Evolutionary conservation across 1,140 invertebrate species (phyloP).

Genomic region (Leptinotarsa undecemlineata): DNA sequence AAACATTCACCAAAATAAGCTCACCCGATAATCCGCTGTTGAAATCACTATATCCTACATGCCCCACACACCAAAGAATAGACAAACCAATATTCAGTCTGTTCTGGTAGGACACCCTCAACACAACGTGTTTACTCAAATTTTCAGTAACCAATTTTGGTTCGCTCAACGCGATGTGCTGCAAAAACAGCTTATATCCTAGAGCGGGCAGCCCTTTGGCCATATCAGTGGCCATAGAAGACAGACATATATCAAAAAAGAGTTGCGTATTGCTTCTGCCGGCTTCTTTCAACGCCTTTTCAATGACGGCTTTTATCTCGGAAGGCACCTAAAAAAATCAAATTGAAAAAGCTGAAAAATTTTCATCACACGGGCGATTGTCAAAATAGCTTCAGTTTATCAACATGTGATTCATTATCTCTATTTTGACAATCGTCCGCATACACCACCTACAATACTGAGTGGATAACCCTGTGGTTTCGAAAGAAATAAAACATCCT

Average conservation of each 20-base stretch:
- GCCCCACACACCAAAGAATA: slow-evolving; percentile 78
- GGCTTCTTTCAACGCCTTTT: slow-evolving; percentile 62
- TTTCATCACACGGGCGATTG: not conserved
- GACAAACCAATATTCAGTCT: slow-evolving; percentile 75
- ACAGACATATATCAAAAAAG: slow-evolving; percentile 68
- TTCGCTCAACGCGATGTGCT: slow-evolving; percentile 67
- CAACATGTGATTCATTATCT: not conserved
- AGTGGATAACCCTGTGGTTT: slow-evolving; percentile 59
- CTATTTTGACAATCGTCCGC: no score
- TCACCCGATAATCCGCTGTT: slow-evolving; percentile 71
- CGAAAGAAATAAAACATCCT: slow-evolving; percentile 62
- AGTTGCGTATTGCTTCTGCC: slow-evolving; percentile 62
- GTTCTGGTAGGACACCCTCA: slow-evolving; percentile 80
- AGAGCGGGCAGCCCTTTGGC: slow-evolving; percentile 64
- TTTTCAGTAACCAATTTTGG: slow-evolving; percentile 66
- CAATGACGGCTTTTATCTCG: slow-evolving; percentile 59
- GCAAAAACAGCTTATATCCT: slow-evolving; percentile 72
- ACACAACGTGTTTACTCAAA: slow-evolving; percentile 63
- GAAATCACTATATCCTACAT: slow-evolving; percentile 72
- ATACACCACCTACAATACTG: slow-evolving; percentile 45
- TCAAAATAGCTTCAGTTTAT: not conserved
- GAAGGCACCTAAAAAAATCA: slow-evolving; percentile 55
- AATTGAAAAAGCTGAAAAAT: slow-evolving; percentile 12
- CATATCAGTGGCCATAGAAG: slow-evolving; percentile 68
- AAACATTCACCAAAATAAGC: not conserved